Percentiles rank a stretch among this genome's conserved stretches.
phyloP scores from a whole-genome alignment of 92 coral and sea anemone species.

The Ricordea florida region DNA sequence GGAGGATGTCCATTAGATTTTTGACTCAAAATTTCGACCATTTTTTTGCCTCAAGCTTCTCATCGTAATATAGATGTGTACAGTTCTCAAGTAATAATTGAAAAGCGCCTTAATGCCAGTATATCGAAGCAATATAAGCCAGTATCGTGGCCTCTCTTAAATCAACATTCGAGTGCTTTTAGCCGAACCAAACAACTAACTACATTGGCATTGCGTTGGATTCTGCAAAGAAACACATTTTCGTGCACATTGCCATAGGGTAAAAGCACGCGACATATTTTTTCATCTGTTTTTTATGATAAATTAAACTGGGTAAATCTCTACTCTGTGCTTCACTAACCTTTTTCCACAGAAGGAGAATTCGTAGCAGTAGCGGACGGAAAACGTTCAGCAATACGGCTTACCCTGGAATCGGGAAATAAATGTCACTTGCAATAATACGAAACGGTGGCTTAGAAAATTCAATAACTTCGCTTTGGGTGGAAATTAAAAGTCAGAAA shows the following conservation, averaged over 20 bases:
- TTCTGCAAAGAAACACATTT: neutral
- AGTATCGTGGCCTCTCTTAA: slow-evolving; percentile 4
- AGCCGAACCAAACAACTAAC: slow-evolving; percentile 29
- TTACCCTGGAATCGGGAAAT: slow-evolving; percentile 10
- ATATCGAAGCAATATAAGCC: slow-evolving; percentile 15
- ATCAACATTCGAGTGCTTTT: slow-evolving; percentile 24
- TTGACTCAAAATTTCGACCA: slow-evolving; percentile 6
- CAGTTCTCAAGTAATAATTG: slow-evolving; percentile 26
- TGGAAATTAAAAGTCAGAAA: neutral
- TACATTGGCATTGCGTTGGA: slow-evolving; percentile 29
- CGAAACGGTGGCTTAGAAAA: slow-evolving; percentile 3
- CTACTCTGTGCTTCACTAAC: too few species aligned
- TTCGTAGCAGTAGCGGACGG: too few species aligned
- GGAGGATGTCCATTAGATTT: neutral
- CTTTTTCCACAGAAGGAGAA: too few species aligned
- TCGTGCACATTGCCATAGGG: neutral
- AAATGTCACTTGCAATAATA: neutral
- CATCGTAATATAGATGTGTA: slow-evolving; percentile 12
- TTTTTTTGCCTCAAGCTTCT: neutral
- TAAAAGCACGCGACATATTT: slow-evolving; percentile 7
- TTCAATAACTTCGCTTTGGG: neutral
- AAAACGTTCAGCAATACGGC: too few species aligned
- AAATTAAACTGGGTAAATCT: too few species aligned
- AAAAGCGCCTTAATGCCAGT: slow-evolving; percentile 15
- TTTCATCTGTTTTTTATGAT: too few species aligned